A percentile compares a stretch with the other conserved stretches of the same genome.
Conservation (phyloP, 2,888 invertebrate genomes). For the Apantesis nais region DNA sequence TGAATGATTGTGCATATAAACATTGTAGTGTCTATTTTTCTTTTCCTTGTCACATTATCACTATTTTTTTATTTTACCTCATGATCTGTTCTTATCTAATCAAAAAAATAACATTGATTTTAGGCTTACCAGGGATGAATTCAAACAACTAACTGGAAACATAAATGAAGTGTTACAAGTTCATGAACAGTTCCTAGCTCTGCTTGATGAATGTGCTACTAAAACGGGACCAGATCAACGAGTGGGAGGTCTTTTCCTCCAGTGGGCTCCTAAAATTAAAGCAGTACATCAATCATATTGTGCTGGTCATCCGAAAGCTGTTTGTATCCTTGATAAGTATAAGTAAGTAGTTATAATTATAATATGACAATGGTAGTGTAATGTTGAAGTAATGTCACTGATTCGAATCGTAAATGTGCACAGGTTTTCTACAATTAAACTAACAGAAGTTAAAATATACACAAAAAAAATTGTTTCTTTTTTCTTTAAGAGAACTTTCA, state of each 20-base stretch:
- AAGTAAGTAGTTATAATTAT: constrained; percentile 87
- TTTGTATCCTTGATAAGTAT: constrained; percentile 96
- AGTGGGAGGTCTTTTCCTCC: constrained; percentile 96
- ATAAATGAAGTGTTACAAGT: constrained; percentile 94
- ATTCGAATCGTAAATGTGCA: not conserved
- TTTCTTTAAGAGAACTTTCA: no score
- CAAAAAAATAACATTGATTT: constrained; percentile 11
- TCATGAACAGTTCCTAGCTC: constrained; percentile 92
- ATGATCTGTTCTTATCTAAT: not conserved
- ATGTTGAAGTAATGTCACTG: not conserved
- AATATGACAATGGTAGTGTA: not conserved
- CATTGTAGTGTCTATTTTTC: no score
- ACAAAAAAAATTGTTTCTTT: no score
- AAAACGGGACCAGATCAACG: constrained; percentile 91
- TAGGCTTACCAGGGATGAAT: constrained; percentile 94
- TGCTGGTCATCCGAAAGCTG: constrained; percentile 96
- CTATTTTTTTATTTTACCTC: not conserved
- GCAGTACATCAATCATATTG: constrained; percentile 95
- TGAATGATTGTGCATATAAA: no score
- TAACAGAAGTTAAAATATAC: no score
- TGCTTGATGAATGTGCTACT: constrained; percentile 92
- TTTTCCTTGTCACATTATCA: not conserved
- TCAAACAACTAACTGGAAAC: constrained; percentile 94
- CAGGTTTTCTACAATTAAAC: not conserved
- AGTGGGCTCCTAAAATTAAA: constrained; percentile 93